Evolutionary conservation across 2,888 invertebrate genomes (phyloP), one percentile per base, ranked within the genome.

Genomic region (Synergus laeviventris): DNA sequence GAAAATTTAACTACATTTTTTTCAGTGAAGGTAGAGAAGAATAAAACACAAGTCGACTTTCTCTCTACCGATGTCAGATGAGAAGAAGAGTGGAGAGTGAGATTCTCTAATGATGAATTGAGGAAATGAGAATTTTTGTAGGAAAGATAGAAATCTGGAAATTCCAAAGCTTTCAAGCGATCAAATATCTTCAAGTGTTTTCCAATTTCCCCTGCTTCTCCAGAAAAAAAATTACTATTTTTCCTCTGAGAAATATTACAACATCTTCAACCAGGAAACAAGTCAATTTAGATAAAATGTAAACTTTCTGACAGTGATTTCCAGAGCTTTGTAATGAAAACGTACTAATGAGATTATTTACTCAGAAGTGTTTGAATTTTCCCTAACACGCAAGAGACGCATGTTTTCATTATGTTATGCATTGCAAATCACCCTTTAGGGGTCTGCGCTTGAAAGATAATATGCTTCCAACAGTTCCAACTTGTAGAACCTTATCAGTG

Each of bases 361-460:
- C 18, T 39, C n/a, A 38, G 38, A 39, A 62, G 38, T 62, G 62
- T 4, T 36, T 62, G 61, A 36, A 36, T 61, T 9, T 61, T 61
- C n/a, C 18, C 49, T 11, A 49, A 36, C 49, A 49, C n/a, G 45
- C 31, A 36, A 70, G 11, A 49, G 49, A 70, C 0, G 31, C 49
- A 31, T 70, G 49, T 36, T 70, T 31, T 11, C 36, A 49, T 70
- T 70, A 54, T 31, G 36, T 18, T 70, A 70, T 70, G 70, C 18
- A 70, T 31, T 70, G 70, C 49, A 70, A 70, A 70, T 36, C 18
- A 36, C 9, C n/a, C 49, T 70, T 24, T 49, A 21, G 49, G 49
- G 24, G 70, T n/a, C 70, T 70, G 70, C 36, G 70, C 70, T 36
- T 70, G 70, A 49, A 49, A 70, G 70, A 70, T 70, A 70, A 70